Base-by-base conservation (phyloP, 2,797 vertebrate species). In the Xiphorhynchus erythropygius region DNA sequence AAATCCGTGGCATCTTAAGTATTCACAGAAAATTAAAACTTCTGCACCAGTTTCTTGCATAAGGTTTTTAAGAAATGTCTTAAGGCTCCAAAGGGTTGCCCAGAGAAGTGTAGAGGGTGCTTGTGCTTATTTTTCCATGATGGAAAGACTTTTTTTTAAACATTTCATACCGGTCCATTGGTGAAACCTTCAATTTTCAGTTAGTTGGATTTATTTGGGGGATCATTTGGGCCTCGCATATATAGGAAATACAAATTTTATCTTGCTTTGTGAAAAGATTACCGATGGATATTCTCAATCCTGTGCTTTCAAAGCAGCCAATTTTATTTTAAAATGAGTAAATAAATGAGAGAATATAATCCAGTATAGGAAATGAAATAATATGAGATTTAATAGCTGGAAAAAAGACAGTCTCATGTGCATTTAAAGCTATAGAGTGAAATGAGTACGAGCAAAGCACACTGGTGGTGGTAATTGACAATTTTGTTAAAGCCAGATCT, bases 331-430 rank as follows among this genome's bases (percentile, higher is more conserved):
- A 53, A 92, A 74, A 94, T n/a, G 76, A 87, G 77, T 93, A 93
- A 91, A 87, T 94, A 93, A 92, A 75, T 93, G 85, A 95, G 59
- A 65, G 62, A 75, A 87, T 90, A 84, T 92, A 95, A 93, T 94
- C 85, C 84, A 86, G 50, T 47, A 18, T 69, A 69, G 69, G 85
- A 97, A 91, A 89, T 94, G 84, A 90, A 94, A 94, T 93, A 90
- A 95, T 90, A 62, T 6, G 63, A 73, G 75, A 87, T 95, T 88
- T 93, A 86, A 86, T 90, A 79, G 90, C 91, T 95, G 76, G 77
- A 44, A 94, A 92, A 50, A 39, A 80, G 42, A 63, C 11, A 35
- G 77, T 88, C 93, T 96, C 87, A 74, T 86, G 85, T 90, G 89
- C 62, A 53, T 95, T 97, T 89, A 63, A 85, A 59, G 89, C 84